Base-by-base conservation (phyloP, 2,888 invertebrate genomes). In the Blera fallax region DNA sequence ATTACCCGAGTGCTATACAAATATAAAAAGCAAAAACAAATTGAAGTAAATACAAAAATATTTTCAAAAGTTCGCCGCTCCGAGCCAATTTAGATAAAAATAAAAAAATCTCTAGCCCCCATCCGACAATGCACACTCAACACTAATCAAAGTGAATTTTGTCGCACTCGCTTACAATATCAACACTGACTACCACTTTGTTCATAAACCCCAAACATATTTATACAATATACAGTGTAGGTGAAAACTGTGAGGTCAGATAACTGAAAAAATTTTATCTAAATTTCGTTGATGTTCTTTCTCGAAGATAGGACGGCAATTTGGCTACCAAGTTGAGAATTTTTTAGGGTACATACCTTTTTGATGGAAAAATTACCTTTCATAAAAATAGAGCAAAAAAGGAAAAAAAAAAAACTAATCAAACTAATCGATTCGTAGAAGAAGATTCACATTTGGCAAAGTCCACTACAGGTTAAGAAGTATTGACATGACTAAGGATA, bases 81-180 rank as follows among this genome's bases (percentile, higher is more conserved):
- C 32, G 24, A 37, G 60, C 16, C 65, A 65, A 45, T 56, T 76
- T 45, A 54, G 24, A 1, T 50, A 48, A 48, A 72, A 60, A 60
- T 37, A 24, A 34, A 37, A 45, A 43, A 21, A 48, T 10, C 43
- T 18, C 21, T 24, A 27, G n/a, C 16, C 56, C 34, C 52, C 11
- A 43, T 14, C 40, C 40, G 29, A 4, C 62, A 50, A 62, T 43
- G 52, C 40, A 40, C 52, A 43, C 52, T 64, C 73, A 62, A 43
- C 62, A 62, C 73, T 73, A 62, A 73, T 73, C 62, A 62, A 73
- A 73, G 73, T 52, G 62, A 73, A 54, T 73, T 73, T 62, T 43
- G 62, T 62, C 18, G 62, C 62, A 73, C 62, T 73, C 52, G 62
- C 40, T 73, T 62, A 62, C 50, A 50, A 43, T 73, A 73, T 52